Evolutionary conservation across 2,888 invertebrate species (phyloP).

Genomic region (Conomelus anceps): DNA sequence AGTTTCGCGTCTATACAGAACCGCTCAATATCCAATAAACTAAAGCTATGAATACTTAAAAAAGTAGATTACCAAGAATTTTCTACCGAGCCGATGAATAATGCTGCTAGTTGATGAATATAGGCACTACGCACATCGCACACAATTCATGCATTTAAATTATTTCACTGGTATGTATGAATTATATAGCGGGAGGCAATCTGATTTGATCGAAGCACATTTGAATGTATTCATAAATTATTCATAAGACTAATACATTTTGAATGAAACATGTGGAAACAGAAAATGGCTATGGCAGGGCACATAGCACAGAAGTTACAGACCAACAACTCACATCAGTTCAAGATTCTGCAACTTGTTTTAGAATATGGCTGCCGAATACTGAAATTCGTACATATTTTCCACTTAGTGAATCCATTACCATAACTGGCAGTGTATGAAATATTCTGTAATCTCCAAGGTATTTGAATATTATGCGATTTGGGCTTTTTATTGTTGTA

Average conservation of each 20-base stretch:
- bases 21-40: neutral
- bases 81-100: neutral
- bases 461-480: neutral
- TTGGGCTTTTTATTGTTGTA: neutral
- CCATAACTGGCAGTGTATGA: neutral
- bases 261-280: neutral
- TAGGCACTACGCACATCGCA: neutral
- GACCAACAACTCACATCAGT: neutral
- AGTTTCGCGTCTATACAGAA: neutral
- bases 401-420: neutral
- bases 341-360: neutral
- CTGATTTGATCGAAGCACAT: neutral
- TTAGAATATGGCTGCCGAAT: neutral
- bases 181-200: neutral
- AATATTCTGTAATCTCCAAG: neutral
- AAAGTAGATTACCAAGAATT: neutral
- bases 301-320: neutral
- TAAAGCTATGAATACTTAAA: neutral
- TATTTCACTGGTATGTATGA: neutral
- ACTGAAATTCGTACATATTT: neutral
- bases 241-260: neutral
- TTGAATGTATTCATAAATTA: neutral
- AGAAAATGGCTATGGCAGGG: neutral
- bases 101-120: neutral
- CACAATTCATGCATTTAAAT: neutral